Evolutionary conservation across 1,140 invertebrate species (phyloP), one percentile per base, ranked within the genome.

Genomic region (Trachelipus rathkii): DNA sequence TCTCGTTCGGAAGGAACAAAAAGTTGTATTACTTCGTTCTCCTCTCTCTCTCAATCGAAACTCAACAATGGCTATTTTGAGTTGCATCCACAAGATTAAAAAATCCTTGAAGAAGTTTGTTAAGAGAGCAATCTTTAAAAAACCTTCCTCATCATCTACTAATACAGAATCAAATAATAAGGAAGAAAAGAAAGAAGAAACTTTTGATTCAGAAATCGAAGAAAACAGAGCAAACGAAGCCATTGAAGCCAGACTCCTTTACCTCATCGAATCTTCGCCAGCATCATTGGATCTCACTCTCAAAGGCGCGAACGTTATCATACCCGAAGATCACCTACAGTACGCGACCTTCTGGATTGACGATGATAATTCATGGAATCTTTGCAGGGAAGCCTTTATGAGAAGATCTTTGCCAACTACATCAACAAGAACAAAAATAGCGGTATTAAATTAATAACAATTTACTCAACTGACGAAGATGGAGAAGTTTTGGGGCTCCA

Each of bases 221-320:
- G 82, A 82, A 67, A 82, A 82, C 73, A 75, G 77, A 7, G 80
- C 81, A 45, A 82, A 82, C 50, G 82, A 82, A 76, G 81, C 81
- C 2, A 68, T 82, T n/a, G 82, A 82, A 70, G 82, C 81, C 67
- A 77, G 82, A 77, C 77, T 82, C 7, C 78, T 75, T 21, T 78
- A 82, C 70, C 74, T 82, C 60, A 80, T 82, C 50, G 78, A 79
- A 45, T 74, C 78, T 9, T 79, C 78, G 5, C 78, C 78, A 13
- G 78, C 78, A n/a, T 45, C 75, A 11, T 72, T 79, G 0, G 75
- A 77, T 46, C 78, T 79, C 50, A 74, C 73, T 68, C 60, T 79
- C 60, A 79, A 72, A 72, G 78, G 78, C 7, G 67, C 75, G 72
- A 60, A 76, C 21, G 24, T 67, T n/a, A 71, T 69, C 69, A 46